Conservation (phyloP, 1,140 invertebrate genomes). For the Cydia splendana region DNA sequence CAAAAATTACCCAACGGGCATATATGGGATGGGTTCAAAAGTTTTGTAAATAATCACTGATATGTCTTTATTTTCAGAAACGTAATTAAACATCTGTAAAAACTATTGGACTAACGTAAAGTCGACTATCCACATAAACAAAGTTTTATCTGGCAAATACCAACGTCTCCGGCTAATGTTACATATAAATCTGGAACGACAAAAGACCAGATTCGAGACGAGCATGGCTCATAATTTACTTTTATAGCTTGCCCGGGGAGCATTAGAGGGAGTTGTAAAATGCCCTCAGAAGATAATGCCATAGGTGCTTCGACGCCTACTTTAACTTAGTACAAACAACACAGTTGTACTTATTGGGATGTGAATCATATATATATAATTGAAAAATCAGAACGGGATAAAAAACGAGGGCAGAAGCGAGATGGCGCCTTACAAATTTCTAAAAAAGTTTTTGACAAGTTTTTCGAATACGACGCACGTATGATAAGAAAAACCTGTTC, state of each 20-base stretch:
- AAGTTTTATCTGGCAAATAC: slow-evolving; percentile 27
- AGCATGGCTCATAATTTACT: slow-evolving; percentile 29
- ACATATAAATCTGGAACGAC: slow-evolving; percentile 31
- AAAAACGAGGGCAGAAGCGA: no score
- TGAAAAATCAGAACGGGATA: no score
- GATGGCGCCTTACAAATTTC: no score
- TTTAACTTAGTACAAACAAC: background rate
- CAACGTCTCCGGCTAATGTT: slow-evolving; percentile 21
- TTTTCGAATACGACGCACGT: no score
- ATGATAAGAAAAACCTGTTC: no score
- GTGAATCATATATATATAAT: no score
- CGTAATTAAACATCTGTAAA: background rate
- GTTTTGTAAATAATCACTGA: no score
- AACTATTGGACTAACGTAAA: slow-evolving; percentile 3
- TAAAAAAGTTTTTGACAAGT: no score
- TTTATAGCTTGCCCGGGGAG: slow-evolving; percentile 31
- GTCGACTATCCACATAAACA: slow-evolving; percentile 19
- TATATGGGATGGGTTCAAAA: no score
- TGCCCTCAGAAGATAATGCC: slow-evolving; percentile 17
- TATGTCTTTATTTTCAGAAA: no score
- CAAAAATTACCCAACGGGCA: no score
- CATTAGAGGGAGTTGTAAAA: slow-evolving; percentile 29
- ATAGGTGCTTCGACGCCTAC: slow-evolving; percentile 19
- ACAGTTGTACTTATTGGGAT: background rate
- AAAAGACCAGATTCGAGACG: slow-evolving; percentile 31